Conservation (phyloP, 2,888 invertebrate genomes). For the Mythimna vitellina region DNA sequence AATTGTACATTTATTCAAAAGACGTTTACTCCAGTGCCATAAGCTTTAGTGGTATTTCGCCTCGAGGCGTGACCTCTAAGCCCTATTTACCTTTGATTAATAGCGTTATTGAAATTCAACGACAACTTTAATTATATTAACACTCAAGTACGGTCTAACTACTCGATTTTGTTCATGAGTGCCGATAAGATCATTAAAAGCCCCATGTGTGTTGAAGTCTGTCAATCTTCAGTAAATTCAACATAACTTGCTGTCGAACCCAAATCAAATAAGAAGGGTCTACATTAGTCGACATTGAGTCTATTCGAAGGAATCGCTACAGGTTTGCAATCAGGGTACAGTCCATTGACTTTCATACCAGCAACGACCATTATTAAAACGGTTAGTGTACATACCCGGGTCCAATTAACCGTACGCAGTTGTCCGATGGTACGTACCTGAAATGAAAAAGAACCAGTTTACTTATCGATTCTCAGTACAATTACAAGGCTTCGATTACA, state of each 20-base stretch:
- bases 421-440: slow-evolving; percentile 74
- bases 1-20: slow-evolving; percentile 39
- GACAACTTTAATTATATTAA: slow-evolving; percentile 44
- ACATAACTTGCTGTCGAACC: slow-evolving; percentile 42
- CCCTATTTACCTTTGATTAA: slow-evolving; percentile 58
- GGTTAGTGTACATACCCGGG: slow-evolving; percentile 66
- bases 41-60: slow-evolving; percentile 36
- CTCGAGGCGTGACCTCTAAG: slow-evolving; percentile 56
- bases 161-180: slow-evolving; percentile 24
- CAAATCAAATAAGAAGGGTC: slow-evolving; percentile 49
- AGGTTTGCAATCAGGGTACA: slow-evolving; percentile 66
- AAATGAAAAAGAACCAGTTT: slow-evolving; percentile 74
- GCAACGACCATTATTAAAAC: slow-evolving; percentile 65
- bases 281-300: slow-evolving; percentile 61
- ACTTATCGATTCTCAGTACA: slow-evolving; percentile 72
- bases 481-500: slow-evolving; percentile 70
- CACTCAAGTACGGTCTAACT: slow-evolving; percentile 21
- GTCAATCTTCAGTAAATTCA: slow-evolving; percentile 22
- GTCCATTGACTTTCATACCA: slow-evolving; percentile 62
- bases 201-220: slow-evolving; percentile 17
- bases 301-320: slow-evolving; percentile 57
- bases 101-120: slow-evolving; percentile 58
- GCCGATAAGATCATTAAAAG: slow-evolving; percentile 50
- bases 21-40: slow-evolving; percentile 14
- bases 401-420: slow-evolving; percentile 66